These are phyloP conservation scores for Rachycentron canadum DNA, from an alignment of 2,797 vertebrate species.

Conservation along the genomic window DNA sequence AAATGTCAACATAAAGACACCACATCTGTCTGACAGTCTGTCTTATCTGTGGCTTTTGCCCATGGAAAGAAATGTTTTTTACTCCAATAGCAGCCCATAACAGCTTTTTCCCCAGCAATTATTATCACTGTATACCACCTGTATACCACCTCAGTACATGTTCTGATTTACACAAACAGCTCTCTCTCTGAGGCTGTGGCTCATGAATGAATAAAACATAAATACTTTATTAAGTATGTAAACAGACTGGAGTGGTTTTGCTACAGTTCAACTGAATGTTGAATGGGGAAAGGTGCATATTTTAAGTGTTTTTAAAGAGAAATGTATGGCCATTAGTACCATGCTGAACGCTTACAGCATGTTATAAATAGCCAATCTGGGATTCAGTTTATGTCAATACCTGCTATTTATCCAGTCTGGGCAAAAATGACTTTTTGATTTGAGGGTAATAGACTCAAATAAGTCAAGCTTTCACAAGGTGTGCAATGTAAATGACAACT, in stretches of 20 bases:
- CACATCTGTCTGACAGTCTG: background rate
- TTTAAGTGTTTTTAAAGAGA: constrained; percentile 19
- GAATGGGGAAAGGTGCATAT: constrained; percentile 21
- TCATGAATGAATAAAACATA: constrained; percentile 12
- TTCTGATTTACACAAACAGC: background rate
- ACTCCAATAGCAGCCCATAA: background rate
- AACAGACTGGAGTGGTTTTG: constrained; percentile 6
- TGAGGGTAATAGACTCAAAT: background rate
- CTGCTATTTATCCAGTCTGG: background rate
- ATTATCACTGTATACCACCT: background rate
- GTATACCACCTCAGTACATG: background rate
- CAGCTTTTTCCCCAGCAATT: background rate
- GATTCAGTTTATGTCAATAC: background rate
- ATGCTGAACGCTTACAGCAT: background rate
- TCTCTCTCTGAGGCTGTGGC: background rate
- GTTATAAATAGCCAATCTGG: background rate
- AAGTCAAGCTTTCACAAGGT: background rate
- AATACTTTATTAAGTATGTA: background rate
- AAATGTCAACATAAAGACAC: constrained; percentile 6
- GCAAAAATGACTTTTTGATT: background rate
- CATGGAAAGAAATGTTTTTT: background rate
- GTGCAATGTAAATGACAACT: background rate
- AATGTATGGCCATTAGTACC: background rate
- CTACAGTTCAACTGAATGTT: constrained; percentile 4
- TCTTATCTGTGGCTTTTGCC: background rate